Evolutionary conservation across 2,113 vertebrate species (phyloP).

Genomic region (Daubentonia madagascariensis): DNA sequence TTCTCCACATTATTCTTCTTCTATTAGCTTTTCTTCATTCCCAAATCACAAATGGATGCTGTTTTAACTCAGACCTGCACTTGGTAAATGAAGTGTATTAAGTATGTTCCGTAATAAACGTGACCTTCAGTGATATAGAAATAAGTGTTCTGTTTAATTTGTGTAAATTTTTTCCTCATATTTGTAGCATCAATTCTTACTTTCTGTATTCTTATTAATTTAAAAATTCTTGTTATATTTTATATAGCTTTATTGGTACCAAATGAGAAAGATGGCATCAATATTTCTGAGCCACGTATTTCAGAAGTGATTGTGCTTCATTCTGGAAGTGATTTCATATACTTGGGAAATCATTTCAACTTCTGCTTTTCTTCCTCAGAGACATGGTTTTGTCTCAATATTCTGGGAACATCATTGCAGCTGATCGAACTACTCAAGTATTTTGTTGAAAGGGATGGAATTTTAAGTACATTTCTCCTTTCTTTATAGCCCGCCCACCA

Average conservation of each 20-base stretch:
- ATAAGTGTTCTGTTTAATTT: background rate
- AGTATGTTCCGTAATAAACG: background rate
- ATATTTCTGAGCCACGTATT: background rate
- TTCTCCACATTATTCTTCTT: background rate
- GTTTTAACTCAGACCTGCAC: constrained; percentile 7
- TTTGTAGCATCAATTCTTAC: background rate
- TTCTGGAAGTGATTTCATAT: background rate
- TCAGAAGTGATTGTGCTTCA: background rate
- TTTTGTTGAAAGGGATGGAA: background rate
- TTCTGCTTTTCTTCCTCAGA: background rate
- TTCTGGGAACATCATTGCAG: background rate
- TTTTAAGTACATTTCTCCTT: background rate
- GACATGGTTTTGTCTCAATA: background rate
- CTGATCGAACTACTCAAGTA: background rate
- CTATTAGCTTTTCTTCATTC: constrained; percentile 25
- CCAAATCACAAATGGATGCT: background rate
- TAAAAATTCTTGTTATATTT: background rate
- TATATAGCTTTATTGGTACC: background rate
- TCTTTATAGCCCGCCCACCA: no score
- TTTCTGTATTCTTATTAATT: background rate
- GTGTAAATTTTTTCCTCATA: background rate
- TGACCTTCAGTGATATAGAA: background rate
- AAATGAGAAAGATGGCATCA: background rate
- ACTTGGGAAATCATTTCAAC: background rate
- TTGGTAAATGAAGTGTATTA: background rate